A percentile compares a stretch with the other conserved stretches of the same genome.
phyloP scores from a whole-genome alignment of 2,888 invertebrate genomes.

The Formica aserva region DNA sequence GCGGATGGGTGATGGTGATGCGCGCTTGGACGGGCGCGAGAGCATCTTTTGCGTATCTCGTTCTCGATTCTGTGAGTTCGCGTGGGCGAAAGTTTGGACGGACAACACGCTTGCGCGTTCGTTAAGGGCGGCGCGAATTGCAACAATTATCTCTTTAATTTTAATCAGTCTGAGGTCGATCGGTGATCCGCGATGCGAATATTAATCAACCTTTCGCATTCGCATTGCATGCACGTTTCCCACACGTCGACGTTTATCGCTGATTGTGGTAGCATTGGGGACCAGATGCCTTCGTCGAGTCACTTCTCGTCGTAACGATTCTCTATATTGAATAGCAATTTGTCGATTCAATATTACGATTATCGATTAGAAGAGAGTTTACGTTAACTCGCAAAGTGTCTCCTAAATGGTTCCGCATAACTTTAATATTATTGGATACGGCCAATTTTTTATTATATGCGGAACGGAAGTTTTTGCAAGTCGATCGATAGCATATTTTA shows the following conservation, averaged over 20 bases:
- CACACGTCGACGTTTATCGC: constrained; percentile 14
- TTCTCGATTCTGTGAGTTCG: neutral
- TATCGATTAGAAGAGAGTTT: neutral
- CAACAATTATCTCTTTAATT: constrained; percentile 37
- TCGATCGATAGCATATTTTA: constrained; percentile 5
- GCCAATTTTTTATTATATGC: neutral
- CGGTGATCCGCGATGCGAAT: constrained; percentile 13
- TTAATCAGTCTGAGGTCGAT: constrained; percentile 22
- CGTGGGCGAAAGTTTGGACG: constrained; percentile 25
- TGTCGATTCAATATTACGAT: neutral
- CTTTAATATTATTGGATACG: neutral
- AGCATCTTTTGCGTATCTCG: neutral
- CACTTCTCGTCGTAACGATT: neutral
- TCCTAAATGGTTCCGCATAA: neutral
- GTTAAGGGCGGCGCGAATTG: constrained; percentile 24
- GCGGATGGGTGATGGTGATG: neutral
- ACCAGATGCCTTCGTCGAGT: constrained; percentile 3
- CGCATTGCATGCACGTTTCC: constrained; percentile 39
- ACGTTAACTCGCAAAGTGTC: neutral
- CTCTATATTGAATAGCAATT: neutral
- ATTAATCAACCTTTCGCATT: constrained; percentile 33
- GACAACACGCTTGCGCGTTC: constrained; percentile 26
- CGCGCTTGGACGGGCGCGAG: neutral
- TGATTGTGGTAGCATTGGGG: constrained; percentile 19
- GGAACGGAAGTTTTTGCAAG: constrained; percentile 6